Conservation (phyloP, 2,797 vertebrate species). For the Acipenser transmontanus region DNA sequence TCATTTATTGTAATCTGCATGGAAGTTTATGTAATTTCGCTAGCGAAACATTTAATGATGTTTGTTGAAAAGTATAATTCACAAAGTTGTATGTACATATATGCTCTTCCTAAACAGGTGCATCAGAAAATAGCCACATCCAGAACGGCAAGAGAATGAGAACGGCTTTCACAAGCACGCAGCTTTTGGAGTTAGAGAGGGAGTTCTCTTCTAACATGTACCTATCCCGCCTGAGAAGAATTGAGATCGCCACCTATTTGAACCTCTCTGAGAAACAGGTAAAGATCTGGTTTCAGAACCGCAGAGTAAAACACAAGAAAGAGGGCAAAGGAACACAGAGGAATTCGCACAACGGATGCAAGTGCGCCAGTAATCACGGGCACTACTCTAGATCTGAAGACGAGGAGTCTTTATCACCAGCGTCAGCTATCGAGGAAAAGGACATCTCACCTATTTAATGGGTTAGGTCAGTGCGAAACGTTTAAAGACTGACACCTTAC, state of each 20-base stretch:
- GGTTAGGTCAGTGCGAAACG: not conserved
- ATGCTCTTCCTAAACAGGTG: constrained; percentile 51
- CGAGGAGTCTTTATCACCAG: constrained; percentile 88
- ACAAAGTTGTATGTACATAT: no score
- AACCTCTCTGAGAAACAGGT: constrained; percentile 95
- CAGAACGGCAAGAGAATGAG: constrained; percentile 94
- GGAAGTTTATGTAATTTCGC: no score
- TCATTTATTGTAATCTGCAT: no score
- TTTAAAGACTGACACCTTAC: constrained; percentile 13
- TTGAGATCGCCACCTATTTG: constrained; percentile 94
- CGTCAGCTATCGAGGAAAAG: constrained; percentile 82
- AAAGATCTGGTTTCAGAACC: constrained; percentile 98
- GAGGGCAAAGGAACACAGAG: constrained; percentile 86
- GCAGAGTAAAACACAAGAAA: constrained; percentile 96
- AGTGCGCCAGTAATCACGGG: constrained; percentile 74
- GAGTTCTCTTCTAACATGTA: constrained; percentile 98
- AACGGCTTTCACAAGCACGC: constrained; percentile 95
- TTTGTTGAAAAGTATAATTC: no score
- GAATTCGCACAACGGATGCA: constrained; percentile 78
- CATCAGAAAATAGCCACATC: constrained; percentile 73
- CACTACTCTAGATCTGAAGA: constrained; percentile 88
- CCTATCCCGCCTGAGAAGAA: constrained; percentile 86
- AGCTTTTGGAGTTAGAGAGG: constrained; percentile 91
- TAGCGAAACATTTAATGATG: no score
- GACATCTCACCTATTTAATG: constrained; percentile 73